Base-by-base conservation (phyloP, 2,888 invertebrate species). In the Protodeltote pygarga region DNA sequence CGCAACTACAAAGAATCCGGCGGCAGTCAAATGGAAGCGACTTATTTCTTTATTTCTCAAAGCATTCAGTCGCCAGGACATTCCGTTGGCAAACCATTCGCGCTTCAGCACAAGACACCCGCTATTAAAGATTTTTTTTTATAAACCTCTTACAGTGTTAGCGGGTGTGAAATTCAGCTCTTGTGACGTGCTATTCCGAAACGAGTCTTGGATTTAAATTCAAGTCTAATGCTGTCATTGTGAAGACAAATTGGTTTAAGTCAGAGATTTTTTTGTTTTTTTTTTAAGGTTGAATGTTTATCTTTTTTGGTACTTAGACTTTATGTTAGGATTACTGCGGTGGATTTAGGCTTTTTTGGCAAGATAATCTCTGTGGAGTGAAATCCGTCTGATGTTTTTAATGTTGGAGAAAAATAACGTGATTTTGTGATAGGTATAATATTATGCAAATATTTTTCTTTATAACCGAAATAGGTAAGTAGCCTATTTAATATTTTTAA, bases 61-160 rank as follows among this genome's bases (percentile, higher is more conserved):
- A 46, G 39, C 47, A 40, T 55, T 62, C 48, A 47, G 33, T 29
- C 44, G 44, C 48, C 51, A 54, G 61, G 57, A 58, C 70, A 53
- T 65, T 73, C 42, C 48, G 44, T 65, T 60, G 51, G 68, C 66
- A 59, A 65, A 42, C 58, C 53, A 28, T 51, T 55, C 54, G 31
- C 47, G 63, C 60, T 47, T n/a, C 38, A 49, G 25, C 21, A 23
- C 25, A 20, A 58, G 41, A 8, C 27, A 39, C 27, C 29, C 24
- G 44, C 59, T 46, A 55, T 64, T 61, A 54, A 57, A 55, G 37
- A 48, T 50, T 52, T 52, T 52, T 46, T 51, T 64, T 64, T 67
- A 50, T 50, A 47, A 58, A 55, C 44, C 34, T 53, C 50, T 65
- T 17, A 48, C 55, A 60, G 50, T 59, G 50, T 61, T 40, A 38